Conservation (phyloP, 2,888 invertebrate genomes). For the Fragum fragum region DNA sequence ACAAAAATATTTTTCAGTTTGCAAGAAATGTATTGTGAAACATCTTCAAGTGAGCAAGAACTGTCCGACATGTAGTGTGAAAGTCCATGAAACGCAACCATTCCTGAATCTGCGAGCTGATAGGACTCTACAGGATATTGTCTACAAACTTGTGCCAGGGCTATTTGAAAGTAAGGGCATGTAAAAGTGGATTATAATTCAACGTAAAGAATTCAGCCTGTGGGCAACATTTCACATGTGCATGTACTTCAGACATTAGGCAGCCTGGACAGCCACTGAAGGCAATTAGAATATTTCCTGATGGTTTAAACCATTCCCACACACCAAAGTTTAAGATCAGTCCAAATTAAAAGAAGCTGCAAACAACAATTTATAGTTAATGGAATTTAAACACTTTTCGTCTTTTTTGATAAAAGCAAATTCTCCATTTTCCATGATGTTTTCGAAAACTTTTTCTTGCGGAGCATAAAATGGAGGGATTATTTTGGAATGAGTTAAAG, state of each 20-base stretch:
- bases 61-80: constrained; percentile 85
- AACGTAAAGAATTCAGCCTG: not conserved
- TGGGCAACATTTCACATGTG: not conserved
- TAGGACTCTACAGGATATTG: constrained; percentile 85
- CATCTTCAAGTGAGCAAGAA: constrained; percentile 85
- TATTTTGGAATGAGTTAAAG: too few relatives aligned
- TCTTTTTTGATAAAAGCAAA: too few relatives aligned
- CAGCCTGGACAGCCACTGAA: too few relatives aligned
- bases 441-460: too few relatives aligned
- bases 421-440: too few relatives aligned
- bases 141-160: constrained; percentile 85
- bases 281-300: not conserved
- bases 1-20: constrained; percentile 78
- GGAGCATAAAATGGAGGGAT: too few relatives aligned
- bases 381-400: too few relatives aligned
- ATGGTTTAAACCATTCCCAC: not conserved
- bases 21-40: constrained; percentile 86
- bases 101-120: constrained; percentile 84
- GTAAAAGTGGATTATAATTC: too few relatives aligned
- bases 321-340: too few relatives aligned
- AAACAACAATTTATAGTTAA: too few relatives aligned
- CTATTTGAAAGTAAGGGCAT: constrained; percentile 85
- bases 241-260: not conserved
- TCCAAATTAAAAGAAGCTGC: too few relatives aligned
- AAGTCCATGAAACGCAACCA: constrained; percentile 86